These are phyloP conservation scores for Tigriopus californicus DNA, from an alignment of 2,888 invertebrate genomes.

Conservation along the genomic window DNA sequence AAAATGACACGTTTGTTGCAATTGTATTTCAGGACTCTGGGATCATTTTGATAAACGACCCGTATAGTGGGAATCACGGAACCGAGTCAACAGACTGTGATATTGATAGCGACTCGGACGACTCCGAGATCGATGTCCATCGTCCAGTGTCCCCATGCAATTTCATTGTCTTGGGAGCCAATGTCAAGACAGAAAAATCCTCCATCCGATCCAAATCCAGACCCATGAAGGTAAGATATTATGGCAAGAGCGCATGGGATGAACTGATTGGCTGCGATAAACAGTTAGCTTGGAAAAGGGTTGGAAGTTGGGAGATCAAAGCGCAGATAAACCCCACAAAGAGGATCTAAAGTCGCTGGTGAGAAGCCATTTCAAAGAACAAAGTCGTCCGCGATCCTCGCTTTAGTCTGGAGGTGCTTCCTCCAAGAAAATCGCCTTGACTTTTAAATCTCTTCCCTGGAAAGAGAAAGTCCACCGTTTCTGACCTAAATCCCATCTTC, in stretches of 20 bases:
- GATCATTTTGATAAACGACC: too few relatives aligned
- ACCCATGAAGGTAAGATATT: constrained; percentile 39
- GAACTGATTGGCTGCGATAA: too few relatives aligned
- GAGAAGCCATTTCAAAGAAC: too few relatives aligned
- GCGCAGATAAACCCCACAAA: not conserved
- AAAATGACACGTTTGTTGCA: too few relatives aligned
- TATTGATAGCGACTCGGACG: too few relatives aligned
- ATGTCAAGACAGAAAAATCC: constrained; percentile 70
- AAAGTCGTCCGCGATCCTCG: not conserved
- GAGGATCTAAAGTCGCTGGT: not conserved
- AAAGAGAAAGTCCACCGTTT: not conserved
- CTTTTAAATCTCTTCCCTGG: not conserved
- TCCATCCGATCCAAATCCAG: constrained; percentile 46
- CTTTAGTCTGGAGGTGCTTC: constrained; percentile 12
- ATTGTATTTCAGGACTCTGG: too few relatives aligned
- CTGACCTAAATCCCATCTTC: not conserved
- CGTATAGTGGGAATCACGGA: too few relatives aligned
- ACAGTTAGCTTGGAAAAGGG: not conserved
- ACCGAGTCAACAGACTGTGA: too few relatives aligned
- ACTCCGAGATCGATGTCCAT: constrained; percentile 21
- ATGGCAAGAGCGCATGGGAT: constrained; percentile 2
- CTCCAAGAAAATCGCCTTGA: not conserved
- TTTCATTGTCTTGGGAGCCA: constrained; percentile 66
- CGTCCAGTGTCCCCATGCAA: constrained; percentile 49
- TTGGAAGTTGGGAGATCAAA: not conserved